Base-by-base conservation (phyloP, 2,888 invertebrate species). In the Chrysolina haemoptera region DNA sequence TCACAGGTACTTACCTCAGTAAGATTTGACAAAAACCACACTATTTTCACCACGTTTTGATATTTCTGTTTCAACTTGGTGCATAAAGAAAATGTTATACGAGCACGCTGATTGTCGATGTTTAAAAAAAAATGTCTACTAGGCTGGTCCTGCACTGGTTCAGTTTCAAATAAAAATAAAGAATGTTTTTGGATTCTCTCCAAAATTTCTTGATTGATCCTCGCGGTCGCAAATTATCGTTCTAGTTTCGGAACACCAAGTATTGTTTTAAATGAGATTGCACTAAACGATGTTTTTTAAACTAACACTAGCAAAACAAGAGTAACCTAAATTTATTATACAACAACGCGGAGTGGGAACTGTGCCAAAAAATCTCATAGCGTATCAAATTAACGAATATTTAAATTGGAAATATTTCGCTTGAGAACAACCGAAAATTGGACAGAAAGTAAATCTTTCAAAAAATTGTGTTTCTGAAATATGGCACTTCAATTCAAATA, bases 201-300 rank as follows among this genome's bases (percentile, higher is more conserved):
- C 59, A 59, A 59, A 27, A 59, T 59, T 8, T 6, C 35, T 59
- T 27, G n/a, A 35, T 35, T 22, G 9, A 59, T 27, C n/a, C 27
- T 14, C n/a, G n/a, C 35, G 1, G 22, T 27, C 14, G 22, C 35
- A 59, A 35, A 59, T 59, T 59, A 59, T 27, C n/a, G 59, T n/a
- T 59, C 27, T 35, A 59, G n/a, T 59, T 27, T 27, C 14, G 14
- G 35, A 27, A 35, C 11, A 59, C 35, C 59, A n/a, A 27, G 27
- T 27, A 59, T 59, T n/a, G 59, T 59, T 59, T n/a, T n/a, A 27
- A 59, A 27, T n/a, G 35, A 59, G 59, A n/a, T 59, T 18, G n/a
- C 22, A 59, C 11, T 12, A n/a, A 59, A 27, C 35, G 14, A 59
- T 59, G 53, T 53, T 53, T 53, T 53, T 6, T 5, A 53, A 53